Evolutionary conservation across 2,888 invertebrate species (phyloP).

Genomic region (Drosophila differens): DNA sequence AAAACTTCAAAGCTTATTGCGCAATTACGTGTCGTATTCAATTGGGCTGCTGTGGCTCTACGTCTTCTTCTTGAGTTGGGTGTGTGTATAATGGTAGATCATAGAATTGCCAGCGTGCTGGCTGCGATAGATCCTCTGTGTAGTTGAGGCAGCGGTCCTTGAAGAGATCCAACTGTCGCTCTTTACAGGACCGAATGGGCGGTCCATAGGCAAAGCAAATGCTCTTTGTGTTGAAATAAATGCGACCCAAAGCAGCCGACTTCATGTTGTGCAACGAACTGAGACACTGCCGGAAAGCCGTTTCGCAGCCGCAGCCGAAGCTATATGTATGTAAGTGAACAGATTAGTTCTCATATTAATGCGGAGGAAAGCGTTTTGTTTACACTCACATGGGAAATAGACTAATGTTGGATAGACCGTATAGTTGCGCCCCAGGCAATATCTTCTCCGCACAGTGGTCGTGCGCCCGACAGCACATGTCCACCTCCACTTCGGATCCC

Average conservation of each 20-base stretch:
- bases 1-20: slow-evolving; percentile 40
- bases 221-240: slow-evolving; percentile 68
- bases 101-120: slow-evolving; percentile 75
- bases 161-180: slow-evolving; percentile 60
- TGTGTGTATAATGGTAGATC: slow-evolving; percentile 80
- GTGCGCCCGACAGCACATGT: slow-evolving; percentile 94
- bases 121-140: slow-evolving; percentile 51
- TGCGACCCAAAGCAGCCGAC: slow-evolving; percentile 71
- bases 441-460: slow-evolving; percentile 86
- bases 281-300: slow-evolving; percentile 71
- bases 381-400: slow-evolving; percentile 70
- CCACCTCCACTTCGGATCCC: slow-evolving; percentile 88
- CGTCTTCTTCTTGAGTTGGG: slow-evolving; percentile 25
- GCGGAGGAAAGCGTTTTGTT: background rate
- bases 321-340: slow-evolving; percentile 29
- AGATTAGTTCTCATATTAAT: background rate
- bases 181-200: slow-evolving; percentile 67
- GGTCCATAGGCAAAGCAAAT: slow-evolving; percentile 72
- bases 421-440: slow-evolving; percentile 56
- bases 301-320: slow-evolving; percentile 78
- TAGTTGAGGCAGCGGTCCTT: slow-evolving; percentile 74
- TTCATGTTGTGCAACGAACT: slow-evolving; percentile 56
- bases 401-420: slow-evolving; percentile 55
- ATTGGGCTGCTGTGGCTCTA: background rate
- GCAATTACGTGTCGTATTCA: slow-evolving; percentile 8